These are phyloP conservation scores for Avahi laniger DNA, from an alignment of 2,797 vertebrate species.

Conservation along the genomic window DNA sequence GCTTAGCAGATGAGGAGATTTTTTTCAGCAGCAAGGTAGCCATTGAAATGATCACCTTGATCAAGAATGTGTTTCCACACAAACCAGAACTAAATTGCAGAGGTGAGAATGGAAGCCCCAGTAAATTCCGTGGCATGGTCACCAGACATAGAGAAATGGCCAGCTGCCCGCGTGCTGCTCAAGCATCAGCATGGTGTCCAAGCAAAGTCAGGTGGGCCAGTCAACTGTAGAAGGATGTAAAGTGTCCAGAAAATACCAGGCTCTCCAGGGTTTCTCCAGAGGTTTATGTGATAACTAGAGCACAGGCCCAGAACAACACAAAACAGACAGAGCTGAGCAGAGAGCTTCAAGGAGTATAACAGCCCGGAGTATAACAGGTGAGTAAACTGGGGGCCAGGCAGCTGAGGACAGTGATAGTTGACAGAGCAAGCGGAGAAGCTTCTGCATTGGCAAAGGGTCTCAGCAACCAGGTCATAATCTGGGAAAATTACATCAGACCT, in stretches of 20 bases:
- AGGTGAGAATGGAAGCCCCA: no score
- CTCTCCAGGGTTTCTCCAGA: background rate
- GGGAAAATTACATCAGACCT: no score
- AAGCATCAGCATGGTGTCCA: no score
- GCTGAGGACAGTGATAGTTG: no score
- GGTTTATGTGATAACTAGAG: background rate
- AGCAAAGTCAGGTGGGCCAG: no score
- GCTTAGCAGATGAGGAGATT: background rate
- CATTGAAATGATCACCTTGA: background rate
- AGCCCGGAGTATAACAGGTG: accelerated
- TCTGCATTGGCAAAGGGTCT: accelerated
- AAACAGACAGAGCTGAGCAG: background rate
- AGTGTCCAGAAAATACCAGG: background rate
- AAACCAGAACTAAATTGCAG: background rate
- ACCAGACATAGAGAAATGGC: background rate
- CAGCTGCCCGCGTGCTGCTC: background rate
- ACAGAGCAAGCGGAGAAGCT: background rate
- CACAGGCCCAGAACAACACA: background rate
- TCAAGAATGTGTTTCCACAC: background rate
- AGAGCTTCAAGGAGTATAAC: no score
- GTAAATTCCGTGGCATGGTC: accelerated
- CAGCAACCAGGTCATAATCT: accelerated
- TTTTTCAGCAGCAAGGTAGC: background rate
- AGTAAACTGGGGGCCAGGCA: accelerated
- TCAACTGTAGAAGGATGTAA: accelerated